Evolutionary conservation across 1,140 invertebrate genomes (phyloP).

Genomic region (Telenomus remus): DNA sequence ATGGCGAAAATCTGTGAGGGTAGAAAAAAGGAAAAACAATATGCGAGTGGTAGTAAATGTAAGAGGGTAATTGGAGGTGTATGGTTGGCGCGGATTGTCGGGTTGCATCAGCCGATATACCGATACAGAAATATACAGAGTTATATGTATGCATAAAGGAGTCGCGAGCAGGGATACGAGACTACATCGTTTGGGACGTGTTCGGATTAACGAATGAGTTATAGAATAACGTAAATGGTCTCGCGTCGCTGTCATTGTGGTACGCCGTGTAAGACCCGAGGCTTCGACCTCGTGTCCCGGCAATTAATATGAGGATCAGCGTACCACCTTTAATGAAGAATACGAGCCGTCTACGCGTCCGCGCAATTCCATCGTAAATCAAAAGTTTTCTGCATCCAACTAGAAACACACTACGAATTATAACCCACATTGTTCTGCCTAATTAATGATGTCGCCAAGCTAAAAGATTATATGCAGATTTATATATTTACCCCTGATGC

Average conservation of each 20-base stretch:
- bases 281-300: conserved; percentile 49
- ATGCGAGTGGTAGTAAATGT: too few relatives aligned
- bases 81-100: too few relatives aligned
- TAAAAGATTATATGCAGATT: conserved; percentile 52
- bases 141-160: too few relatives aligned
- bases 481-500: conserved; percentile 37
- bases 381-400: conserved; percentile 41
- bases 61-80: too few relatives aligned
- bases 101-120: too few relatives aligned
- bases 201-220: conserved; percentile 59
- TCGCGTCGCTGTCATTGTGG: conserved; percentile 25
- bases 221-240: conserved; percentile 52
- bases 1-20: too few relatives aligned
- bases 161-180: conserved; percentile 18
- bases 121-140: too few relatives aligned
- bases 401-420: conserved; percentile 54
- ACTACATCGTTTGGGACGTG: conserved; percentile 58
- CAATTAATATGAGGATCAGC: conserved; percentile 61
- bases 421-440: conserved; percentile 56
- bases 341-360: conserved; percentile 45
- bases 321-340: conserved; percentile 58
- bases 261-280: conserved; percentile 32
- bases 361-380: conserved; percentile 57
- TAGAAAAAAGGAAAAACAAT: too few relatives aligned
- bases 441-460: conserved; percentile 57